These are phyloP conservation scores for Apodemia mormo DNA, from an alignment of 2,888 invertebrate genomes.

Conservation along the genomic window DNA sequence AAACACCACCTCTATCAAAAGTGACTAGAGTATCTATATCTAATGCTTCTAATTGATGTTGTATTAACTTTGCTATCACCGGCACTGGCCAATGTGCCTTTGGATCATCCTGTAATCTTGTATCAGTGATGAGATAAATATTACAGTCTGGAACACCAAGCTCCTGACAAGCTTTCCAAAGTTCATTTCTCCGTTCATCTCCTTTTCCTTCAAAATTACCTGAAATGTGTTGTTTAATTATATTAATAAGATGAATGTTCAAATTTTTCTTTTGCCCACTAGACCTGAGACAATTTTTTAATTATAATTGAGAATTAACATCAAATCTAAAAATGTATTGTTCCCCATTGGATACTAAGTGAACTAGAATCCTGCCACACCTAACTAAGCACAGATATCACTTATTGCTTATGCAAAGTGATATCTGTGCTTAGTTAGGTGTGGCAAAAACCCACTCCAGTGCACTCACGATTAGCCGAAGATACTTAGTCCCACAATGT, in stretches of 20 bases:
- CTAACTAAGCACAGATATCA: too few relatives aligned
- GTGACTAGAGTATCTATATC: constrained; percentile 93
- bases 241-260: background rate
- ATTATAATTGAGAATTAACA: too few relatives aligned
- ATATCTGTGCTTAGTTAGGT: too few relatives aligned
- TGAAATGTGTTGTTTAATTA: constrained; percentile 49
- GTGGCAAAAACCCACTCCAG: too few relatives aligned
- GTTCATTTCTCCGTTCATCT: constrained; percentile 86
- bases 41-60: constrained; percentile 85
- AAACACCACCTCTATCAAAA: constrained; percentile 96
- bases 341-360: too few relatives aligned
- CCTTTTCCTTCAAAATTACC: constrained; percentile 86
- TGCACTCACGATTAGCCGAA: too few relatives aligned
- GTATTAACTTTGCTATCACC: constrained; percentile 67
- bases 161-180: constrained; percentile 89
- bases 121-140: constrained; percentile 86
- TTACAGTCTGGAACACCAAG: constrained; percentile 91
- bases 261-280: background rate
- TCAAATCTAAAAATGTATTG: too few relatives aligned
- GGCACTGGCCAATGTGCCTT: constrained; percentile 87
- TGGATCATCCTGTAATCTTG: constrained; percentile 89
- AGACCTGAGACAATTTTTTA: too few relatives aligned
- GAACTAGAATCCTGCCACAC: too few relatives aligned
- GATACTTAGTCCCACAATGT: too few relatives aligned
- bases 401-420: too few relatives aligned